A percentile compares a stretch with the other conserved stretches of the same genome.
phyloP scores from a whole-genome alignment of 1,140 invertebrate species.

The Listronotus oregonensis region DNA sequence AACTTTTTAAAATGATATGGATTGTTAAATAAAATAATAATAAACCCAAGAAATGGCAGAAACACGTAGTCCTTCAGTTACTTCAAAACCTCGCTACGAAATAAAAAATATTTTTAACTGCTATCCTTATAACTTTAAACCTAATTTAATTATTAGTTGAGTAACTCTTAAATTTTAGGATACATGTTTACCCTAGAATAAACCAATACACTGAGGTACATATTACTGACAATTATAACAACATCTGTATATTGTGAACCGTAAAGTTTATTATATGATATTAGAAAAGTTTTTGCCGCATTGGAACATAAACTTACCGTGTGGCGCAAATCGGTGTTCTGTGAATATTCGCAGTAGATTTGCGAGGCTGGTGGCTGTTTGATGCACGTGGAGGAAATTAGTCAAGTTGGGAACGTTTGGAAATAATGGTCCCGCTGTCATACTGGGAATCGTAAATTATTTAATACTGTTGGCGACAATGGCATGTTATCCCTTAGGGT shows the following conservation, averaged over 20 bases:
- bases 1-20: no score
- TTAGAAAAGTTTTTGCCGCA: constrained; percentile 36
- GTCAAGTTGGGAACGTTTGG: constrained; percentile 31
- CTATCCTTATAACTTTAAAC: no score
- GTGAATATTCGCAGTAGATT: constrained; percentile 31
- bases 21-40: no score
- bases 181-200: no score
- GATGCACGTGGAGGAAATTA: constrained; percentile 35
- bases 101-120: no score
- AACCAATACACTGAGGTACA: no score
- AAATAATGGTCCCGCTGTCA: constrained; percentile 20
- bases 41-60: no score
- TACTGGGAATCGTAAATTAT: constrained; percentile 21
- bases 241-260: not conserved
- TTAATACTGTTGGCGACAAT: constrained; percentile 10
- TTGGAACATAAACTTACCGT: constrained; percentile 31
- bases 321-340: constrained; percentile 32
- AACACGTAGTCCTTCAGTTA: no score
- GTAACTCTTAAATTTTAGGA: no score
- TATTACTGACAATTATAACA: not conserved
- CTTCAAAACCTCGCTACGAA: no score
- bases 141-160: no score
- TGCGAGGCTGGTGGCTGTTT: constrained; percentile 20
- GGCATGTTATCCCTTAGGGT: not conserved
- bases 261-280: constrained; percentile 27